Percentiles rank a stretch among this genome's conserved stretches.
These are phyloP conservation scores for Rhinolophus ferrumequinum DNA, from an alignment of 2,113 vertebrate genomes.

Conservation along the genomic window DNA sequence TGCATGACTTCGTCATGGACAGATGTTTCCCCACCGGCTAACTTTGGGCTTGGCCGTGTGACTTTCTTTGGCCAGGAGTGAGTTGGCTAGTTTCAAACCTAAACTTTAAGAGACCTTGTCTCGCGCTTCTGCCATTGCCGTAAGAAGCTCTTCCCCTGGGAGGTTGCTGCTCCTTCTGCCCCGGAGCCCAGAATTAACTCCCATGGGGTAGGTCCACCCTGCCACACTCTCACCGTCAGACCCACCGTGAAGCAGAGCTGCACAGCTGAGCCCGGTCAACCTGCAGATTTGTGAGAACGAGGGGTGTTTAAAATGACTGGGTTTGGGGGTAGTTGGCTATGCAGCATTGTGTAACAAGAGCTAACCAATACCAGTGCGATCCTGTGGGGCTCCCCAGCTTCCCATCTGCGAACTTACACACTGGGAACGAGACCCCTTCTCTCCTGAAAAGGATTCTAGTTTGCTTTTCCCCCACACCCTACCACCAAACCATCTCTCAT, in stretches of 20 bases:
- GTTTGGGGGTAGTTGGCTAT: background rate
- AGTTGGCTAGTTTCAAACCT: background rate
- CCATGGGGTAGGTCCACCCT: rapidly evolving
- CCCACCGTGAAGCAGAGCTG: background rate
- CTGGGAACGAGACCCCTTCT: background rate
- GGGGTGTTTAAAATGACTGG: background rate
- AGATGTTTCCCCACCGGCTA: background rate
- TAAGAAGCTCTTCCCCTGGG: background rate
- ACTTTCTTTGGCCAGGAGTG: background rate
- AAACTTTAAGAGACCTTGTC: background rate
- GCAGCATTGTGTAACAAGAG: background rate
- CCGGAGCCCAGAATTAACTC: background rate
- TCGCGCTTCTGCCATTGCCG: rapidly evolving
- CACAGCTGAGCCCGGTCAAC: background rate
- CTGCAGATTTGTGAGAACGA: background rate
- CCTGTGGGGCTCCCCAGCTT: background rate
- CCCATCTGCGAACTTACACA: background rate
- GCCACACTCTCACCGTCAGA: background rate
- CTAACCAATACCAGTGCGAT: background rate
- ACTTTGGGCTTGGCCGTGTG: too few relatives aligned
- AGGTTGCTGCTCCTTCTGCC: background rate
- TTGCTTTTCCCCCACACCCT: background rate
- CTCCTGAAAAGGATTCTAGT: background rate
- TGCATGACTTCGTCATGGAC: rapidly evolving
- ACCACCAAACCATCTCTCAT: rapidly evolving